Evolutionary conservation across 2,113 vertebrate species (phyloP).

Genomic region (Centropus unirufus): DNA sequence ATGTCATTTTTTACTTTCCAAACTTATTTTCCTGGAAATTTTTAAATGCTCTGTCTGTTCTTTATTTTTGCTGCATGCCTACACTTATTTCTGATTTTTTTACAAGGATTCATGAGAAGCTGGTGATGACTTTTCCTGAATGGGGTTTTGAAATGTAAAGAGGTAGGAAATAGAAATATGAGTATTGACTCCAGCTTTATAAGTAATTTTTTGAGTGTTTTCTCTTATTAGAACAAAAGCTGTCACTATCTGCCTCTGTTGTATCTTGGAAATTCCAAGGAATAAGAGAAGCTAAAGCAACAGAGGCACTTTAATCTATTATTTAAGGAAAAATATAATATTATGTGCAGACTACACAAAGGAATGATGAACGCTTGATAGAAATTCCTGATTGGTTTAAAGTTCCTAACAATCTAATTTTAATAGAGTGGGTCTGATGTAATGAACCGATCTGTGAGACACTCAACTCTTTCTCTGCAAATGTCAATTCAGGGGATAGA

Average conservation of each 20-base stretch:
- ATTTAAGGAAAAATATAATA: conserved; percentile 20
- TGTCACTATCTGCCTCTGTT: conserved; percentile 14
- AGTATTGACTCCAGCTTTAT: neutral
- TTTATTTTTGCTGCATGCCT: neutral
- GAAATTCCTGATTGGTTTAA: neutral
- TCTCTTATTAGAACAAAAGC: conserved; percentile 24
- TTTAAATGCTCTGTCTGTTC: neutral
- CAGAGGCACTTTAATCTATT: conserved; percentile 38
- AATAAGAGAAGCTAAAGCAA: neutral
- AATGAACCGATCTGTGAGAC: neutral
- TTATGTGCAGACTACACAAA: neutral
- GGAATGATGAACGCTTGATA: neutral
- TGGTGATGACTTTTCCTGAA: neutral
- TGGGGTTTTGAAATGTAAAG: conserved; percentile 2
- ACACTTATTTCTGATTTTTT: neutral
- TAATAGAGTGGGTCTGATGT: neutral
- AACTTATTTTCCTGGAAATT: neutral
- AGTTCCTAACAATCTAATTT: neutral
- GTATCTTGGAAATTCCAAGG: conserved; percentile 2
- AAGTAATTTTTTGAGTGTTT: neutral
- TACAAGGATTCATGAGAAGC: neutral
- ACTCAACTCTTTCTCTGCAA: neutral
- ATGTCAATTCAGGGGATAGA: neutral
- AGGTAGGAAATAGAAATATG: neutral
- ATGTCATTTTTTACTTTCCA: neutral